Evolutionary conservation across 2,888 invertebrate genomes (phyloP).

Genomic region (Eurytoma californica): DNA sequence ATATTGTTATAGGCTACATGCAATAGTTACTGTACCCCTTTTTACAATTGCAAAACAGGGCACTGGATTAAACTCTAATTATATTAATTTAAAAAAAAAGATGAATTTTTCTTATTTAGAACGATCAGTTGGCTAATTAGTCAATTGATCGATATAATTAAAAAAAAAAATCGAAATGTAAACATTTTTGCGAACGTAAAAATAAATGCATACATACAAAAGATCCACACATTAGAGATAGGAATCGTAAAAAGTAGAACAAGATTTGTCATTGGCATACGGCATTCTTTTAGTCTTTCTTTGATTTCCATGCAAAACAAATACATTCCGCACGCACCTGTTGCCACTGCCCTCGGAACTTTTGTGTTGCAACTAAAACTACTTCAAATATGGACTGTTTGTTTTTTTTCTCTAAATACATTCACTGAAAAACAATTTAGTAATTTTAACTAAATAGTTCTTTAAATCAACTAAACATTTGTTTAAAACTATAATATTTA

Average conservation of each 20-base stretch:
- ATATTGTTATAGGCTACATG: too few relatives aligned
- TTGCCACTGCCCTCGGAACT: background rate
- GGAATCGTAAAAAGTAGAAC: slow-evolving; percentile 44
- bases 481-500: too few relatives aligned
- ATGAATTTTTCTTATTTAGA: too few relatives aligned
- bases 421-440: background rate
- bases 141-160: background rate
- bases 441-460: too few relatives aligned
- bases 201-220: slow-evolving; percentile 11
- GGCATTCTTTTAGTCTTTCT: slow-evolving; percentile 55
- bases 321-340: slow-evolving; percentile 59
- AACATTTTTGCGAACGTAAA: slow-evolving; percentile 27
- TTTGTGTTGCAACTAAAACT: background rate
- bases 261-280: slow-evolving; percentile 52
- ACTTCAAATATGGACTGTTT: background rate
- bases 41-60: too few relatives aligned
- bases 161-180: background rate
- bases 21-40: too few relatives aligned
- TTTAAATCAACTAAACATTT: background rate
- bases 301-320: slow-evolving; percentile 60
- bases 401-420: background rate
- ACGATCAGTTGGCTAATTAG: slow-evolving; percentile 29
- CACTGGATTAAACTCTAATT: too few relatives aligned
- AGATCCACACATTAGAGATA: slow-evolving; percentile 56
- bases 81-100: too few relatives aligned